Conservation (phyloP, 2,113 vertebrate species). For the Siniperca knerii region DNA sequence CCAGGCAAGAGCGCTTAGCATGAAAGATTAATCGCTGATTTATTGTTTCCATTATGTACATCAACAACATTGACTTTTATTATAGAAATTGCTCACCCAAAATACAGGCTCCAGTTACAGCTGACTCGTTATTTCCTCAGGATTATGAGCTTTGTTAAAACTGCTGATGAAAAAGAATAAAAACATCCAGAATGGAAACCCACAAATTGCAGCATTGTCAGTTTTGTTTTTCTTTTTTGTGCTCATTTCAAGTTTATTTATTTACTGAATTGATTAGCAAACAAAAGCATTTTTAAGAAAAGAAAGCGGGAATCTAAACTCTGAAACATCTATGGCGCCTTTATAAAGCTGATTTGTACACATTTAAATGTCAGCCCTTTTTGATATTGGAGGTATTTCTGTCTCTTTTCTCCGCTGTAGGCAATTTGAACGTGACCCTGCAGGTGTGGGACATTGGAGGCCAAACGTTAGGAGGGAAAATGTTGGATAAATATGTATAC, state of each 20-base stretch:
- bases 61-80: conserved; percentile 66
- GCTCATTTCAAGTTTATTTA: neutral
- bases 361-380: conserved; percentile 9
- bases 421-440: conserved; percentile 96
- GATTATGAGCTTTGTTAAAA: conserved; percentile 53
- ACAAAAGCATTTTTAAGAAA: conserved; percentile 15
- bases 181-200: conserved; percentile 40
- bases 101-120: conserved; percentile 54
- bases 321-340: neutral
- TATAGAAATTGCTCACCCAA: conserved; percentile 50
- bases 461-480: conserved; percentile 97
- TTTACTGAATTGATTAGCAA: conserved; percentile 1
- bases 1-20: conserved; percentile 58
- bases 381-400: conserved; percentile 4
- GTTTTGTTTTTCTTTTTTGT: neutral
- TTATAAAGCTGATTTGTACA: neutral
- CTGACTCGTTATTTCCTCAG: conserved; percentile 47
- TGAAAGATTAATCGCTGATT: conserved; percentile 76
- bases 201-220: conserved; percentile 16
- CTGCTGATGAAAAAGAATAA: conserved; percentile 44
- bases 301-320: neutral
- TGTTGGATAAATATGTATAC: conserved; percentile 99
- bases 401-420: conserved; percentile 80
- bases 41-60: conserved; percentile 74
- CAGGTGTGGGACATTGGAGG: conserved; percentile 99